Percentiles rank a stretch among this genome's conserved stretches.
Conservation (phyloP, 2,113 vertebrate genomes). For the Siniperca knerii region DNA sequence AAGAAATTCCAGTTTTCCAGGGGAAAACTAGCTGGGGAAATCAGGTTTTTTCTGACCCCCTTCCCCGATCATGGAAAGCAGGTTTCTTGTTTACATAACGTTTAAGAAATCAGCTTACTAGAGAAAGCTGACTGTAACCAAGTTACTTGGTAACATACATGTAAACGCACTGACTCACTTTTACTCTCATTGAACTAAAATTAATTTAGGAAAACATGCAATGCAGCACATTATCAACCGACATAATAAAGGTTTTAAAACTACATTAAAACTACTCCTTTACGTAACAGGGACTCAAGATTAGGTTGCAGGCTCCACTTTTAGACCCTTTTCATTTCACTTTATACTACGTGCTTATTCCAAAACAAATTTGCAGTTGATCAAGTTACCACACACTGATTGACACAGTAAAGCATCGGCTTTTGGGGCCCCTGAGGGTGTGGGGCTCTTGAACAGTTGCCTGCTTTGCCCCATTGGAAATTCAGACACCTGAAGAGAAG, state of each 20-base stretch:
- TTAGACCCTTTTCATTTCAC: background rate
- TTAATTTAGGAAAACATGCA: background rate
- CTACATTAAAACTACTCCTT: too few species aligned
- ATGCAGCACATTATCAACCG: background rate
- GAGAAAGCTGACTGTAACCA: background rate
- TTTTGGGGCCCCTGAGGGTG: background rate
- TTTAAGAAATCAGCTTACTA: too few species aligned
- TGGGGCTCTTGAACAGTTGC: background rate
- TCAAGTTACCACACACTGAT: background rate
- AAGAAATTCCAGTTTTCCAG: background rate
- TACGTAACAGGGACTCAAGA: too few species aligned
- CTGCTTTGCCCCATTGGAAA: background rate
- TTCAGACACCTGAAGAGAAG: background rate
- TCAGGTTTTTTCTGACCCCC: background rate
- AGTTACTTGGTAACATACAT: background rate
- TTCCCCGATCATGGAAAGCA: too few species aligned
- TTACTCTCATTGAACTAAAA: too few species aligned
- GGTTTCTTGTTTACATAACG: too few species aligned
- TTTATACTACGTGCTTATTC: background rate
- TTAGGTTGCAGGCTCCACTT: background rate
- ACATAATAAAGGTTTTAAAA: background rate
- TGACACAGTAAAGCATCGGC: background rate
- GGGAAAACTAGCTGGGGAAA: background rate
- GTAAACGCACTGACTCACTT: background rate
- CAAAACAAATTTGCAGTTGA: background rate